phyloP scores from a whole-genome alignment of 2,888 invertebrate species.

The Carabus problematicus region DNA sequence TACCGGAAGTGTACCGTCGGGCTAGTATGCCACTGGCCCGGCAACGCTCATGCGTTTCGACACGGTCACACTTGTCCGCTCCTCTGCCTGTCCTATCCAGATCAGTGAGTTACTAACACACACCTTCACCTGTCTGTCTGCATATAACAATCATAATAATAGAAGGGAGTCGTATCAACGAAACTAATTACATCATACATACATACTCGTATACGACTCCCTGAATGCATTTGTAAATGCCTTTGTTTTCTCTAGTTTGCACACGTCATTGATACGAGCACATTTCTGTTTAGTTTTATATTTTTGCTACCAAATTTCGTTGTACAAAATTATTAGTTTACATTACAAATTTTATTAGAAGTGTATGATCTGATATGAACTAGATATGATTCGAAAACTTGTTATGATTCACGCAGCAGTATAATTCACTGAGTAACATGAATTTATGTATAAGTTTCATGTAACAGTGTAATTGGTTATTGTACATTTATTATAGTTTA shows the following conservation, averaged over 20 bases:
- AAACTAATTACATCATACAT: not conserved
- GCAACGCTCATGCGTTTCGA: constrained; percentile 57
- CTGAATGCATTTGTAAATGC: constrained; percentile 1
- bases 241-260: not conserved
- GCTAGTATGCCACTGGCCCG: constrained; percentile 59
- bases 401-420: too few species aligned
- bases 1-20: constrained; percentile 49
- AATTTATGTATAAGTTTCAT: too few species aligned
- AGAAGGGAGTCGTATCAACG: too few species aligned
- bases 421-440: too few species aligned
- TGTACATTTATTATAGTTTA: constrained; percentile 3
- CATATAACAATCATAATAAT: constrained; percentile 27
- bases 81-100: constrained; percentile 57
- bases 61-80: constrained; percentile 61
- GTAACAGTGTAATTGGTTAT: constrained; percentile 13
- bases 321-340: too few species aligned
- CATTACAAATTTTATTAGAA: too few species aligned
- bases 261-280: not conserved
- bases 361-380: too few species aligned
- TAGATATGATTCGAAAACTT: too few species aligned
- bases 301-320: too few species aligned
- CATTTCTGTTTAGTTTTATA: too few species aligned
- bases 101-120: constrained; percentile 56
- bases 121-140: constrained; percentile 6
- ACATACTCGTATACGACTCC: not conserved